Evolutionary conservation across 2,797 vertebrate species (phyloP).

Genomic region (Sebastolobus alascanus): DNA sequence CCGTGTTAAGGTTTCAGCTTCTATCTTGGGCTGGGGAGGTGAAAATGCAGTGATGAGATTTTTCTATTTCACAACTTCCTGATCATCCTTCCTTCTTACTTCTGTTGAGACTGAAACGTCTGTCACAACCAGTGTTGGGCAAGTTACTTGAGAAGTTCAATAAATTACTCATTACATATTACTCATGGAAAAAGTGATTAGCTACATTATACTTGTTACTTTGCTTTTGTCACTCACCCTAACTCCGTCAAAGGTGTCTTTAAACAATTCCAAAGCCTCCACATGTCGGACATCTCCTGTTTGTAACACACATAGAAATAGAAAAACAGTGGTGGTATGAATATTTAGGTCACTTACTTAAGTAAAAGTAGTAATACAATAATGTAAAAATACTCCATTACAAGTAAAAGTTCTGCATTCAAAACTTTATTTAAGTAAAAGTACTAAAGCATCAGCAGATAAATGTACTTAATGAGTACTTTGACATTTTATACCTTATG

Average conservation of each 20-base stretch:
- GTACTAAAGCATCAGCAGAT: neutral
- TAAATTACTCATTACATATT: neutral
- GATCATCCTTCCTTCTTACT: neutral
- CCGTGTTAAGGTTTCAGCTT: conserved; percentile 20
- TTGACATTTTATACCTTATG: too few relatives aligned
- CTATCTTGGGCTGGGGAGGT: conserved; percentile 16
- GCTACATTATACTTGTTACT: neutral
- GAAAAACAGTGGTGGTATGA: neutral
- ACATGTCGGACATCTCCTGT: neutral
- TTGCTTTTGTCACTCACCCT: neutral
- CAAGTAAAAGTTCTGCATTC: neutral
- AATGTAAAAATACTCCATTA: neutral
- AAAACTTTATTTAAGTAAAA: neutral
- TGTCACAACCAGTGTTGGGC: neutral
- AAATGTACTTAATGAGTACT: too few relatives aligned
- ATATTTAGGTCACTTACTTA: too few relatives aligned
- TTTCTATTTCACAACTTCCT: conserved; percentile 16
- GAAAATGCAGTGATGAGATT: conserved; percentile 6
- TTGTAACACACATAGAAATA: neutral
- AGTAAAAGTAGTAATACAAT: neutral
- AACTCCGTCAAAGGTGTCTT: neutral
- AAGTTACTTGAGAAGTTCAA: too few relatives aligned
- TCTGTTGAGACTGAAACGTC: neutral
- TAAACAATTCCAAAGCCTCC: neutral
- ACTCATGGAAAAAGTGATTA: neutral